Evolutionary conservation across 2,888 invertebrate species (phyloP), one percentile per base, ranked within the genome.

Genomic region (Plagodis dolabraria): DNA sequence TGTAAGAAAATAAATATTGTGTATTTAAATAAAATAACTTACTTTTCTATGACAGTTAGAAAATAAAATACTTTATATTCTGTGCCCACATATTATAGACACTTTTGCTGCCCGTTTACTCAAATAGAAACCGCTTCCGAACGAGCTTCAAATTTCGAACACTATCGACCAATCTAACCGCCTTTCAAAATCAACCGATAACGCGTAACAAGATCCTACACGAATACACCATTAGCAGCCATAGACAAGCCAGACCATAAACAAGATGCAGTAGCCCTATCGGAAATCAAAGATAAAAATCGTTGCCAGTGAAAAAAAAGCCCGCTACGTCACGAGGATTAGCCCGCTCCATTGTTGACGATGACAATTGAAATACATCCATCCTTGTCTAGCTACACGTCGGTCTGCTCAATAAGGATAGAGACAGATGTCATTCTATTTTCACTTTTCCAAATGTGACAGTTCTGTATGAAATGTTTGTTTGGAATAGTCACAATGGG

Each of bases 371-470:
- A 80, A 81, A 85, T 85, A 77, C 83, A 85, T 82, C 84, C 80
- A 72, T 89, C 91, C 76, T 78, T 68, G 71, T 92, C 84, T 74
- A 66, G 69, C 83, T 51, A 22, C 64, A 58, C 62, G 63, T 60
- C 65, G 64, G 57, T 59, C 44, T 55, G 48, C 57, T 40, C 55
- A 47, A 67, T 52, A 55, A 63, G 59, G 80, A 89, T 69, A 67
- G 88, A 77, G 90, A 87, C 77, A 70, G 82, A 71, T 72, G 76
- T 72, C 70, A 9, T 40, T 40, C 40, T 88, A 85, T 89, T 90
- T 87, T 88, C 86, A 85, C 86, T 89, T 87, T 87, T 86, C 86
- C 86, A 89, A 87, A 90, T 90, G 89, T 89, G 90, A 91, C 92
- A 92, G 90, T 86, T 89, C 52, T 86, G 81, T 88, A 85, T 88